A percentile compares a stretch with the other conserved stretches of the same genome.
Evolutionary conservation across 2,888 invertebrate species (phyloP).

Genomic region (Philonicus albiceps): DNA sequence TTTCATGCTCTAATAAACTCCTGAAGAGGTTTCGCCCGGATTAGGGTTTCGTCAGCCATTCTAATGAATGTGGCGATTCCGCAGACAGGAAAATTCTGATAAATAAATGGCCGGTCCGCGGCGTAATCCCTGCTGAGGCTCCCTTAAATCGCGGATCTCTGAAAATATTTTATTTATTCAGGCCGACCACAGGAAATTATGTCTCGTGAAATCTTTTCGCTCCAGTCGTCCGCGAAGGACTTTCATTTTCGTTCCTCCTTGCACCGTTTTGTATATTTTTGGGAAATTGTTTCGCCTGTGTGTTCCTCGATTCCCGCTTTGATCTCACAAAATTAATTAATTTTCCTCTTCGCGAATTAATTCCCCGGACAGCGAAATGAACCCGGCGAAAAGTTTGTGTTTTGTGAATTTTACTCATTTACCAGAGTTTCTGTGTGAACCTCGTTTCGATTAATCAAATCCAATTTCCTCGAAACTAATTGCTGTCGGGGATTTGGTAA

Average conservation of each 20-base stretch:
- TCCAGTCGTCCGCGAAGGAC: background rate
- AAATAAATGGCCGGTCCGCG: slow-evolving; percentile 10
- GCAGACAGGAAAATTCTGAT: slow-evolving; percentile 19
- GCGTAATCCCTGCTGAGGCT: background rate
- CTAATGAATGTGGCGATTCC: slow-evolving; percentile 23
- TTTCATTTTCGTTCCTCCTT: background rate
- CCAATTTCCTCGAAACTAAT: background rate
- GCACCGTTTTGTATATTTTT: background rate
- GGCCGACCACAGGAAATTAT: background rate
- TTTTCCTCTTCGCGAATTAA: background rate
- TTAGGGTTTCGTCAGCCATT: slow-evolving; percentile 22
- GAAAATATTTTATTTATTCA: background rate
- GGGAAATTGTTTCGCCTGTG: background rate
- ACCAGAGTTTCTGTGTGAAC: background rate
- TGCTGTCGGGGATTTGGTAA: background rate
- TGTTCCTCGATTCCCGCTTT: background rate
- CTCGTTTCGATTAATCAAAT: background rate
- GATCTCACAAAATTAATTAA: background rate
- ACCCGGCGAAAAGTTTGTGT: background rate
- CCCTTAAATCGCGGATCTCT: background rate
- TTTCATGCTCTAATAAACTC: slow-evolving; percentile 49
- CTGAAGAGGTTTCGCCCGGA: slow-evolving; percentile 39
- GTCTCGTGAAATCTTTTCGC: background rate
- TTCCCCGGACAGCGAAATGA: background rate
- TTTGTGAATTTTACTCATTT: background rate